Conservation (phyloP, 2,113 vertebrate species). For the Onychostruthus taczanowskii region DNA sequence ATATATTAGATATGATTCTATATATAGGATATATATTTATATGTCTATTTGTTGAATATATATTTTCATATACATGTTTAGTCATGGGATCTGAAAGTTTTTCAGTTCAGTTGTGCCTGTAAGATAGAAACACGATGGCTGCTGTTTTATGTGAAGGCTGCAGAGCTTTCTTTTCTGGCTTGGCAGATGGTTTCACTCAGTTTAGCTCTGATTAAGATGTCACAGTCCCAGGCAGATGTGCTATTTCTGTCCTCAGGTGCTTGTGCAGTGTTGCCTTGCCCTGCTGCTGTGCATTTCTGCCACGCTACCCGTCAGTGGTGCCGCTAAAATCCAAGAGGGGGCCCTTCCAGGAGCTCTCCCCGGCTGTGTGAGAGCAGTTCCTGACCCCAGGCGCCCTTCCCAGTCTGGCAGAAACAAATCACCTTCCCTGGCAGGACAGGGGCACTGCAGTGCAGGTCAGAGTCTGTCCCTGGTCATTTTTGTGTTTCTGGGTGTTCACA, state of each 20-base stretch:
- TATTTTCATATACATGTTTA: rapidly evolving
- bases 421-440: not conserved
- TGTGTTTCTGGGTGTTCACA: rapidly evolving
- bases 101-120: not conserved
- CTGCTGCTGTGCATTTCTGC: not conserved
- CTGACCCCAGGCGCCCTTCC: not conserved
- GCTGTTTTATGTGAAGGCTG: rapidly evolving
- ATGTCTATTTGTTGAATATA: too few species aligned
- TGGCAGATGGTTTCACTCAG: not conserved
- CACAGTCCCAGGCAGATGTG: not conserved
- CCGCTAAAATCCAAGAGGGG: not conserved
- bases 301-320: rapidly evolving
- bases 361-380: not conserved
- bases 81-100: rapidly evolving
- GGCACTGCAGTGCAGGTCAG: not conserved
- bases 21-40: too few species aligned
- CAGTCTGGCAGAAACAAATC: not conserved
- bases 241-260: not conserved
- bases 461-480: not conserved
- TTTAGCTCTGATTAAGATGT: not conserved
- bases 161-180: not conserved
- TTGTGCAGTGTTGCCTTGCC: not conserved
- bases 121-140: not conserved
- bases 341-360: not conserved
- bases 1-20: too few species aligned